Conservation (phyloP, 1,140 invertebrate species). For the Carcinoscorpius rotundicauda region DNA sequence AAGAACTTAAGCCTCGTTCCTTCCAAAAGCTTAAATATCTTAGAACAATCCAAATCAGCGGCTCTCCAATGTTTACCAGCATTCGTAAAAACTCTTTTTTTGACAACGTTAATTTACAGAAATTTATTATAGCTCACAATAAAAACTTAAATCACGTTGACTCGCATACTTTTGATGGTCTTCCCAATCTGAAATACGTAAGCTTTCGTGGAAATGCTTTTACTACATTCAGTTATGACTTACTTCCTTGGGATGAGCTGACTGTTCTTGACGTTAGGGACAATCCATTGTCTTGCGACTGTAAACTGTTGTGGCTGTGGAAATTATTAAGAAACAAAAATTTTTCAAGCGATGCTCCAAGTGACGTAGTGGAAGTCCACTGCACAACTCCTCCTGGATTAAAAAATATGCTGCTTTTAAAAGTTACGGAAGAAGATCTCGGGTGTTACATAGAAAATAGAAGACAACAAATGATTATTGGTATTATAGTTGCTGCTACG, state of each 20-base stretch:
- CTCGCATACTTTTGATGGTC: slow-evolving; percentile 56
- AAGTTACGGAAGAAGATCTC: slow-evolving; percentile 13
- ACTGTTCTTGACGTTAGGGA: slow-evolving; percentile 60
- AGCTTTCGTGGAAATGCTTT: slow-evolving; percentile 68
- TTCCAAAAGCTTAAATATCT: slow-evolving; percentile 63
- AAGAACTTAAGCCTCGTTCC: slow-evolving; percentile 50
- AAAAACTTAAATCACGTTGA: slow-evolving; percentile 54
- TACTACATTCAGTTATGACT: slow-evolving; percentile 52
- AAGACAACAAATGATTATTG: slow-evolving; percentile 33
- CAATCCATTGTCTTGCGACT: slow-evolving; percentile 70
- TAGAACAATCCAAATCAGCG: slow-evolving; percentile 58
- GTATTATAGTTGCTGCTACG: slow-evolving; percentile 8
- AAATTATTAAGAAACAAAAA: slow-evolving; percentile 38
- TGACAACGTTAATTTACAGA: slow-evolving; percentile 66
- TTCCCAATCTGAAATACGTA: slow-evolving; percentile 60
- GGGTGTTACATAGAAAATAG: slow-evolving; percentile 12
- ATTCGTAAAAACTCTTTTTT: slow-evolving; percentile 61
- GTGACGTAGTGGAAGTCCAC: slow-evolving; percentile 10
- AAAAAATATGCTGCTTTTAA: slow-evolving; percentile 9
- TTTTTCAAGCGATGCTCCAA: slow-evolving; percentile 30
- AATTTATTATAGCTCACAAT: slow-evolving; percentile 57
- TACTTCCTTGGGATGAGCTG: slow-evolving; percentile 63
- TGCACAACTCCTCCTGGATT: slow-evolving; percentile 9
- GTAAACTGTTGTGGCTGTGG: slow-evolving; percentile 61
- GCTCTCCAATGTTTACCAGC: slow-evolving; percentile 51